Evolutionary conservation across 2,888 invertebrate species (phyloP).

Genomic region (Beris chalybata): DNA sequence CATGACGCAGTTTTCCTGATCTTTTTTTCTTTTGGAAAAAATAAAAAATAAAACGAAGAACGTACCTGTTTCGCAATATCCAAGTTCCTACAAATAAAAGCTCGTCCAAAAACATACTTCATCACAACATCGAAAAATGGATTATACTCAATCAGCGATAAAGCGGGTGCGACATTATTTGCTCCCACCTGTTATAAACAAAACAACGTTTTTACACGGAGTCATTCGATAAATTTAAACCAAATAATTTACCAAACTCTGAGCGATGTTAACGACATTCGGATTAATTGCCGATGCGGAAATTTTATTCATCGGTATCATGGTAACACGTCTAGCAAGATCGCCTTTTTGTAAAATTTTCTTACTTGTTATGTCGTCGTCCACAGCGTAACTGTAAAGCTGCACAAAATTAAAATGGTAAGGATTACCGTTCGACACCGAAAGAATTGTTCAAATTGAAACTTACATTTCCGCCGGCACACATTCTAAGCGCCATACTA

Average conservation of each 20-base stretch:
- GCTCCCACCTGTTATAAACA: constrained; percentile 64
- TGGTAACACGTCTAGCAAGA: constrained; percentile 77
- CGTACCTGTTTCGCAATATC: constrained; percentile 68
- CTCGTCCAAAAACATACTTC: constrained; percentile 84
- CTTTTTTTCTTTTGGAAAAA: too few species aligned
- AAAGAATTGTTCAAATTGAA: too few species aligned
- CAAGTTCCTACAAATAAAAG: constrained; percentile 82
- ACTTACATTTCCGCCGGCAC: constrained; percentile 80
- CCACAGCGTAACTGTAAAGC: constrained; percentile 90
- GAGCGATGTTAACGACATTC: constrained; percentile 65
- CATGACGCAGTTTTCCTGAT: too few species aligned
- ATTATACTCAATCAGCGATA: constrained; percentile 76
- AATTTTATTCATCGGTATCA: constrained; percentile 92
- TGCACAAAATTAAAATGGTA: constrained; percentile 52
- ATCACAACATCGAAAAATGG: constrained; percentile 71
- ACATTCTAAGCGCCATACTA: constrained; percentile 80
- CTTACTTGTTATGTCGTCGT: constrained; percentile 82
- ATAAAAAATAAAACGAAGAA: too few species aligned
- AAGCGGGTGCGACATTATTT: constrained; percentile 79
- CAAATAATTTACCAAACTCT: constrained; percentile 63
- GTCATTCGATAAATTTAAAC: too few species aligned
- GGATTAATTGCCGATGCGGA: constrained; percentile 64
- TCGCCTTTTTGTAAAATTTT: constrained; percentile 80
- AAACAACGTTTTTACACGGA: too few species aligned
- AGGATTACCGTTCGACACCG: too few species aligned